These are phyloP conservation scores for Naja naja DNA, from an alignment of 2,113 vertebrate species.

Conservation along the genomic window DNA sequence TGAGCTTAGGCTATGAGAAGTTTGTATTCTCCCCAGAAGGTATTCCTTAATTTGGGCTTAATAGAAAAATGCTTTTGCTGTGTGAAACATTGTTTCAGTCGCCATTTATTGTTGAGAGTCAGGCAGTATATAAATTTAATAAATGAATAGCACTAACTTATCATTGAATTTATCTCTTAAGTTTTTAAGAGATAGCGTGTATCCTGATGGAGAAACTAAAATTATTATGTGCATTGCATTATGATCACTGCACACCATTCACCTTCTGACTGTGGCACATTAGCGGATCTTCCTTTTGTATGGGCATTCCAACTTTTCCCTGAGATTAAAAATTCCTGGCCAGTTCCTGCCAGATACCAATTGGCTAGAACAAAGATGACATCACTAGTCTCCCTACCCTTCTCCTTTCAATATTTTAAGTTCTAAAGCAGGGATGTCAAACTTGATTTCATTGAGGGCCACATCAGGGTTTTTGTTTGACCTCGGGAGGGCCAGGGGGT, in stretches of 20 bases:
- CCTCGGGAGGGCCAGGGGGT: too few species aligned
- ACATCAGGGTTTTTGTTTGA: too few species aligned
- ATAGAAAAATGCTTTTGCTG: not conserved
- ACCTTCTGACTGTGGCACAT: not conserved
- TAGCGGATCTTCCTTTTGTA: not conserved
- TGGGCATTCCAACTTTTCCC: not conserved
- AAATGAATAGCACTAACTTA: not conserved
- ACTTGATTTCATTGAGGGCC: too few species aligned
- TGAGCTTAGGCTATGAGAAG: not conserved
- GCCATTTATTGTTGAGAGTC: not conserved
- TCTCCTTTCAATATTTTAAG: not conserved
- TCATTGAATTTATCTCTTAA: not conserved
- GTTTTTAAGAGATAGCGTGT: not conserved
- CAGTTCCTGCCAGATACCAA: not conserved
- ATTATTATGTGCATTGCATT: not conserved
- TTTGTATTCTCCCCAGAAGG: not conserved
- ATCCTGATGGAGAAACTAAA: not conserved
- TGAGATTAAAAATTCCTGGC: not conserved
- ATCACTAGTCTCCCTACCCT: not conserved
- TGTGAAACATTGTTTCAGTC: not conserved
- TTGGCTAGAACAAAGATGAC: not conserved
- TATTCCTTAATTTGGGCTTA: not conserved
- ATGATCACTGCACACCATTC: not conserved
- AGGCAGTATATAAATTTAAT: not conserved
- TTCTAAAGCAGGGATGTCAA: not conserved